Conservation (phyloP, 2,888 invertebrate species). For the Opisthograptis luteolata region DNA sequence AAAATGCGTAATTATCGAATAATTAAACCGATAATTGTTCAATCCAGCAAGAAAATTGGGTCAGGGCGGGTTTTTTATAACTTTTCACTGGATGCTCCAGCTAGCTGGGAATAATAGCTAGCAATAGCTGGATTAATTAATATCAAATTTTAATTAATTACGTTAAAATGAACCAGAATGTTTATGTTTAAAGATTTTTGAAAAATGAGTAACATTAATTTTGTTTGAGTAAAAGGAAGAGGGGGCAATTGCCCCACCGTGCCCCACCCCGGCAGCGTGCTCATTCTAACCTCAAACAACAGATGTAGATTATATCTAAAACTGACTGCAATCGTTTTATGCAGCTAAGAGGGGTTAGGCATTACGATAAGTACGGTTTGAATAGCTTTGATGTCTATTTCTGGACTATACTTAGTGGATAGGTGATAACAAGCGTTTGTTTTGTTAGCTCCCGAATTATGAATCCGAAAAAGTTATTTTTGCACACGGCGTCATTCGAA, state of each 20-base stretch:
- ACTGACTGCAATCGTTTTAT: conserved; percentile 10
- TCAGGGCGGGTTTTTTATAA: conserved; percentile 51
- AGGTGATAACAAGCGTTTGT: neutral
- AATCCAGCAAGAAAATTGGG: conserved; percentile 59
- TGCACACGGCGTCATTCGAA: no score
- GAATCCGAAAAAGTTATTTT: no score
- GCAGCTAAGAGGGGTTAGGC: conserved; percentile 17
- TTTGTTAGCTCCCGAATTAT: neutral
- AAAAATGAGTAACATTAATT: no score
- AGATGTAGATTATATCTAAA: neutral
- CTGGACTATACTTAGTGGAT: neutral
- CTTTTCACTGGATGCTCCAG: conserved; percentile 40
- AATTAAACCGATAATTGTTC: conserved; percentile 71
- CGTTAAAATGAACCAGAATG: neutral
- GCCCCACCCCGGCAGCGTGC: no score
- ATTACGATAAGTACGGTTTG: conserved; percentile 13
- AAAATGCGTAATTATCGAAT: conserved; percentile 51
- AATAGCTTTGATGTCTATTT: conserved; percentile 18
- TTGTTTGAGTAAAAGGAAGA: no score
- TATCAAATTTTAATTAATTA: conserved; percentile 6
- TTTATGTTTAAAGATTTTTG: neutral
- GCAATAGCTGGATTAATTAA: neutral
- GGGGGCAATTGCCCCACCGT: no score
- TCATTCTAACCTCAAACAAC: neutral
- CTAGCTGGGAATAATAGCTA: no score